Evolutionary conservation across 1,140 invertebrate genomes (phyloP), one percentile per base, ranked within the genome.

Genomic region (Colletes latitarsis): DNA sequence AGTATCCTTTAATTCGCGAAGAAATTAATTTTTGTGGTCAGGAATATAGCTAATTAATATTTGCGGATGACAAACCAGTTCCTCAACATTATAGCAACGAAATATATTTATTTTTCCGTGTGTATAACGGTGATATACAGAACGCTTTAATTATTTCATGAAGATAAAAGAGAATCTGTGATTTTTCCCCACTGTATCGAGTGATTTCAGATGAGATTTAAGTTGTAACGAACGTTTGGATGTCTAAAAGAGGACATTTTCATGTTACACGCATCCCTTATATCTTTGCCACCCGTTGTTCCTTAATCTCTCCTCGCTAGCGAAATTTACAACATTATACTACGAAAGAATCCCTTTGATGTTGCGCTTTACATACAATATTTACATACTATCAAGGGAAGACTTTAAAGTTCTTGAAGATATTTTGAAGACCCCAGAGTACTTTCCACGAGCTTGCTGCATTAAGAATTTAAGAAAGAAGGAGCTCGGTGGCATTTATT

Each of bases 381-480:
- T 87, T 87, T 87, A 87, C 85, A 82, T 86, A 82, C 82, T 86
- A 87, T 87, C 85, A 82, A 72, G 85, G 82, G 84, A 86, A 81
- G 84, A 83, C 85, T 83, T 87, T 83, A 87, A 87, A 87, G 81
- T 87, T 86, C 84, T 86, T 81, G 79, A 83, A 86, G 85, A 87
- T 87, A 87, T 87, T 87, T 86, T 79, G 81, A 81, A 87, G 82
- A 82, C 77, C 43, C 74, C 77, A 70, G 57, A 86, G 85, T 86
- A 87, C 84, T 87, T 87, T 81, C 84, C 71, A 52, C 77, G 19
- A 73, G 85, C 63, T 86, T 83, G 82, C 84, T 78, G 85, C 82
- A 87, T 87, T 87, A 87, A 87, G 82, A 87, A 87, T 87, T 87
- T 60, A 87, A 74, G 77, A 62, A 64, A 62, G 70, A 52, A 62